Evolutionary conservation across 2,113 vertebrate genomes (phyloP).

Genomic region (Natator depressus): DNA sequence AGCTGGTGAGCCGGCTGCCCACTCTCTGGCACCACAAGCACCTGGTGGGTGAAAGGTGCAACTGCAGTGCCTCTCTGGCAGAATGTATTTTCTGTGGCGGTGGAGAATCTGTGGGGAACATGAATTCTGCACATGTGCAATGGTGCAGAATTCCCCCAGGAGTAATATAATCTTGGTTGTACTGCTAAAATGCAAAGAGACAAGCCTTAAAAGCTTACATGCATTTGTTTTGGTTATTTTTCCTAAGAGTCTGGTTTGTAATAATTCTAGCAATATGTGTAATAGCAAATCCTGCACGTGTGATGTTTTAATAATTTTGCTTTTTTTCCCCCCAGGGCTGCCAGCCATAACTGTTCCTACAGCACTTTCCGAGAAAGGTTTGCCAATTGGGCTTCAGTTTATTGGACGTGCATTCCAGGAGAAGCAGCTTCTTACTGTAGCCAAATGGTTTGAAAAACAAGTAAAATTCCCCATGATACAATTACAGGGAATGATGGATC

Average conservation of each 20-base stretch:
- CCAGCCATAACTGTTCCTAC: slow-evolving; percentile 90
- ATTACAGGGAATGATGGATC: slow-evolving; percentile 70
- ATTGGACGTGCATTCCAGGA: slow-evolving; percentile 89
- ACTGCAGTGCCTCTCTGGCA: background rate
- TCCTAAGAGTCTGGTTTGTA: background rate
- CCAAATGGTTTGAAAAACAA: slow-evolving; percentile 94
- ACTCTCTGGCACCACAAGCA: background rate
- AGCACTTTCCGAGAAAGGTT: slow-evolving; percentile 86
- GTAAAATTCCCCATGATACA: slow-evolving; percentile 86
- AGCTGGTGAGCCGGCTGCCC: background rate
- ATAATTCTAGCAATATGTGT: background rate
- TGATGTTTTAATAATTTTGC: background rate
- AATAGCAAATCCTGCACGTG: background rate
- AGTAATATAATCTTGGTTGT: background rate
- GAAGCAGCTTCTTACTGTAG: slow-evolving; percentile 87
- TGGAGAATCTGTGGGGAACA: background rate
- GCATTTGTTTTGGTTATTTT: background rate
- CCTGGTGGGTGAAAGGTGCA: background rate
- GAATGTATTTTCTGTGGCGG: background rate
- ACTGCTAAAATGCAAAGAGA: background rate
- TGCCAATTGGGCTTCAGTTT: slow-evolving; percentile 94
- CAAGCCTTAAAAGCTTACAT: fast-evolving
- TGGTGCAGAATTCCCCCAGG: background rate
- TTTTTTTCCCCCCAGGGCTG: slow-evolving; percentile 81
- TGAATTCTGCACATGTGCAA: background rate